A percentile compares a stretch with the other conserved stretches of the same genome.
These are phyloP conservation scores for Tetragnatha versicolor DNA, from an alignment of 1,140 invertebrate species.

Conservation along the genomic window DNA sequence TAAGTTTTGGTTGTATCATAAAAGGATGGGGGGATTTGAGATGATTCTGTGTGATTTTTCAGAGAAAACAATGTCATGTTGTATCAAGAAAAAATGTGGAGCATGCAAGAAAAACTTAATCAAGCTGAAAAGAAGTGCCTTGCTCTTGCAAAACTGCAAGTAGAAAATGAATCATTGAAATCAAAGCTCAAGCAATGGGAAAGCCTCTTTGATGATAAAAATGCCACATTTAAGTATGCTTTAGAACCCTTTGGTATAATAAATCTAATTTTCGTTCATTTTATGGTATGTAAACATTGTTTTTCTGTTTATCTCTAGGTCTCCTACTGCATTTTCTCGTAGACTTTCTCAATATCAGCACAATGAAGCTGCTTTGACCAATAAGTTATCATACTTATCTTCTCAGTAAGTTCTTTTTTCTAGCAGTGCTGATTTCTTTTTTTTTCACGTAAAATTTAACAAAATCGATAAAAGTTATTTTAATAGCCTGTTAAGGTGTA, in stretches of 20 bases:
- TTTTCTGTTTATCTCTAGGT: slow-evolving; percentile 13
- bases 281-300: background rate
- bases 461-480: too few relatives aligned
- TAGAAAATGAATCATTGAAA: slow-evolving; percentile 45
- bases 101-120: slow-evolving; percentile 30
- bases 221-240: slow-evolving; percentile 19
- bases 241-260: background rate
- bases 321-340: slow-evolving; percentile 40
- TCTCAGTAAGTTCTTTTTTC: slow-evolving; percentile 19
- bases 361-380: slow-evolving; percentile 41
- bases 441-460: too few relatives aligned
- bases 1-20: too few relatives aligned
- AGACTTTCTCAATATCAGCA: slow-evolving; percentile 46
- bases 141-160: slow-evolving; percentile 30
- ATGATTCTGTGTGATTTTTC: background rate
- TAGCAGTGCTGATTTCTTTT: too few relatives aligned
- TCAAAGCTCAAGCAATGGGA: slow-evolving; percentile 37
- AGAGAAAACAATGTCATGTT: slow-evolving; percentile 42
- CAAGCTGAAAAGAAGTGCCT: slow-evolving; percentile 40
- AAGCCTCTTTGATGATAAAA: slow-evolving; percentile 43
- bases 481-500: too few relatives aligned
- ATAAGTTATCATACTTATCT: slow-evolving; percentile 32
- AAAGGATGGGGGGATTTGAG: background rate
- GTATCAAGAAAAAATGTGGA: slow-evolving; percentile 49
- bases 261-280: background rate